Conservation (phyloP, 2,797 vertebrate genomes). For the Momotus momota region DNA sequence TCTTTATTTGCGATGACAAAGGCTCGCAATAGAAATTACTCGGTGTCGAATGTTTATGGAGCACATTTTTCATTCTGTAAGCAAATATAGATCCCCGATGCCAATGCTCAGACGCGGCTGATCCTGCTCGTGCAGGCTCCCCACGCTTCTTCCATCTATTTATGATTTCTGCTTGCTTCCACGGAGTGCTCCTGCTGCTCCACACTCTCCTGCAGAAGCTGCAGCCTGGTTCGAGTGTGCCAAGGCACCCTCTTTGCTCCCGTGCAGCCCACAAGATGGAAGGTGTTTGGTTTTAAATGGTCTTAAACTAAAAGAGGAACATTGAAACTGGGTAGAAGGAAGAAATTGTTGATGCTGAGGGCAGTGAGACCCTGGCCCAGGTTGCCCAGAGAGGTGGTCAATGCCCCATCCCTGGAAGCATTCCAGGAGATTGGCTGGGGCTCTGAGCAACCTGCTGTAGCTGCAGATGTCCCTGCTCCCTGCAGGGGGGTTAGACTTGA, state of each 20-base stretch:
- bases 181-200: not conserved
- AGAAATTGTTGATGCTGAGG: not conserved
- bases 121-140: not conserved
- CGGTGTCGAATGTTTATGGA: slow-evolving; percentile 71
- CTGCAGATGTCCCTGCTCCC: not conserved
- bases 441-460: not conserved
- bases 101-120: slow-evolving; percentile 26
- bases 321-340: not conserved
- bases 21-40: slow-evolving; percentile 70
- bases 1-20: slow-evolving; percentile 67
- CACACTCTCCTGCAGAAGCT: not conserved
- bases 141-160: not conserved
- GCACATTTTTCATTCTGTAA: slow-evolving; percentile 81
- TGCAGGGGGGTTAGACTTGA: not conserved
- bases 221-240: not conserved
- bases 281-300: not conserved
- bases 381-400: not conserved
- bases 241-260: not conserved
- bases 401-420: not conserved
- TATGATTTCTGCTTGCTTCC: not conserved
- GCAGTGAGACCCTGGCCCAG: not conserved
- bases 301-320: not conserved
- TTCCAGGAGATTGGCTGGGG: not conserved
- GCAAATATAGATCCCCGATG: slow-evolving; percentile 78
- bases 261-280: not conserved